Percentiles rank a stretch among this genome's conserved stretches.
Evolutionary conservation across 1,140 invertebrate genomes (phyloP).

Genomic region (Hycleus cichorii): DNA sequence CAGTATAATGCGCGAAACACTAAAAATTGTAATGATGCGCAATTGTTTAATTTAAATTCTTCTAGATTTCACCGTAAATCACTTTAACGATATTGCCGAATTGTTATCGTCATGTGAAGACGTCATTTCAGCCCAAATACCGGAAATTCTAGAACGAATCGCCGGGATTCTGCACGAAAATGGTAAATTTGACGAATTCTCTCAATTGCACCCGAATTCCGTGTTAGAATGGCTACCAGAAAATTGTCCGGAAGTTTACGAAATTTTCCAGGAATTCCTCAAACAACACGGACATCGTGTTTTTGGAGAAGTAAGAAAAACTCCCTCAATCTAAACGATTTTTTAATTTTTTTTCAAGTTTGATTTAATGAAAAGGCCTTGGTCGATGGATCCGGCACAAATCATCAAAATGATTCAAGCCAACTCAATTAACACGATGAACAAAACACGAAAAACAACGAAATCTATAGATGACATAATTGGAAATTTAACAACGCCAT

Average conservation of each 20-base stretch:
- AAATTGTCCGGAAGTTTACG: conserved; percentile 46
- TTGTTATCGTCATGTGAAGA: conserved; percentile 57
- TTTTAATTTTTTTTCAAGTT: conserved; percentile 45
- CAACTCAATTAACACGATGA: conserved; percentile 29
- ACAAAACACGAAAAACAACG: conserved; percentile 23
- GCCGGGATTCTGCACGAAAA: conserved; percentile 45
- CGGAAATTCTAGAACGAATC: conserved; percentile 47
- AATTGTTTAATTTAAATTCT: conserved; percentile 14
- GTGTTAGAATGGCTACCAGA: conserved; percentile 52
- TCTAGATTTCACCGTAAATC: conserved; percentile 51
- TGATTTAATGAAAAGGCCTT: conserved; percentile 58
- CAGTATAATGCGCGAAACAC: no score
- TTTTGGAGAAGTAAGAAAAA: conserved; percentile 56
- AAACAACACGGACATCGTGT: conserved; percentile 65
- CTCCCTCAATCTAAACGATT: no score
- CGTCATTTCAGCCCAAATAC: conserved; percentile 64
- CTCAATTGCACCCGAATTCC: conserved; percentile 43
- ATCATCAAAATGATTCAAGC: conserved; percentile 57
- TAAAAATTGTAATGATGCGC: no score
- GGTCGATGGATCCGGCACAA: conserved; percentile 54
- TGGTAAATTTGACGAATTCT: conserved; percentile 48
- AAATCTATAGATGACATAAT: conserved; percentile 39
- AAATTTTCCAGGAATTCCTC: conserved; percentile 54
- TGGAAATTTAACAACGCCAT: conserved; percentile 44
- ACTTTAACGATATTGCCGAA: conserved; percentile 53